These are phyloP conservation scores for Heteromurus nitidus DNA, from an alignment of 2,888 invertebrate genomes.

Conservation along the genomic window DNA sequence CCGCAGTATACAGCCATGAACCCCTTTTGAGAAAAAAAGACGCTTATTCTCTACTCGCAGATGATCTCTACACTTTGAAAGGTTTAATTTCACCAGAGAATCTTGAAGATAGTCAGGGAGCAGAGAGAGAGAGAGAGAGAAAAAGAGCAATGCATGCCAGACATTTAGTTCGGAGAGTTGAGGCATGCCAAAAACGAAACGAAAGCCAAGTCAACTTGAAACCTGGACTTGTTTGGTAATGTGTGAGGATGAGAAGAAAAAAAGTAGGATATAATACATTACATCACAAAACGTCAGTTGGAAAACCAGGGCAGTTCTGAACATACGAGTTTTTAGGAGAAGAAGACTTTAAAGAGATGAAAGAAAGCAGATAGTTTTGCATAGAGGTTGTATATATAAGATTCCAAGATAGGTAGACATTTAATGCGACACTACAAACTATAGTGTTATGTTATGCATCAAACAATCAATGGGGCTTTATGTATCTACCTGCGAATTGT, in stretches of 20 bases:
- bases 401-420: no score
- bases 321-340: no score
- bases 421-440: no score
- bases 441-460: no score
- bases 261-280: background rate
- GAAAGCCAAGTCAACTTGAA: conserved; percentile 52
- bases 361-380: no score
- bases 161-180: conserved; percentile 52
- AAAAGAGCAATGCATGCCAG: conserved; percentile 44
- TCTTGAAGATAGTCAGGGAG: conserved; percentile 28
- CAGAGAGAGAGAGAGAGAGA: background rate
- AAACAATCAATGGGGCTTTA: no score
- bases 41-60: background rate
- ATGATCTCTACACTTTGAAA: no score
- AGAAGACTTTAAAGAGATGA: no score
- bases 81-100: conserved; percentile 27
- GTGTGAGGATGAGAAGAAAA: conserved; percentile 54
- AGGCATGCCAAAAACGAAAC: conserved; percentile 60
- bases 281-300: conserved; percentile 16
- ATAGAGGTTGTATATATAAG: no score
- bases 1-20: background rate
- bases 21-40: background rate
- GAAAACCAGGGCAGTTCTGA: no score
- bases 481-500: no score
- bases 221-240: conserved; percentile 70